Percentiles rank a stretch among this genome's conserved stretches.
Evolutionary conservation across 2,797 vertebrate genomes (phyloP).

Genomic region (Hafferia zeledoni): DNA sequence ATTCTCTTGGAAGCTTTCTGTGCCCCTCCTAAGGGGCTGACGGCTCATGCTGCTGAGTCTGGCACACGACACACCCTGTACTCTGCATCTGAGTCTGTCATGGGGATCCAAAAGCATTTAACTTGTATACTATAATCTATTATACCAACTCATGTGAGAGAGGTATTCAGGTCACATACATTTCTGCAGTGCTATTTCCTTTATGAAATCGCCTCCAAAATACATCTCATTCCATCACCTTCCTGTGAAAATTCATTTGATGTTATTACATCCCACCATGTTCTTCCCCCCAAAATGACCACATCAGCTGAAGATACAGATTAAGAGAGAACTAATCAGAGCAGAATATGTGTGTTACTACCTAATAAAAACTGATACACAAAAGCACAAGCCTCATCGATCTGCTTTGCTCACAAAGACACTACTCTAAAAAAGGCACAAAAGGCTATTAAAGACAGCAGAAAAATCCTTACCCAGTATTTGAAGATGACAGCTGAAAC

Average conservation of each 20-base stretch:
- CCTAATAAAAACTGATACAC: neutral
- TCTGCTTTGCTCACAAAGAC: neutral
- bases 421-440: neutral
- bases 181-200: neutral
- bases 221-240: neutral
- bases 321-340: neutral
- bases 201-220: neutral
- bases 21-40: neutral
- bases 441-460: neutral
- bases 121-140: neutral
- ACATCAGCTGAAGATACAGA: fast-evolving
- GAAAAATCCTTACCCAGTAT: neutral
- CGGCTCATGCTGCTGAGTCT: neutral
- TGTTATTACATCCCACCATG: neutral
- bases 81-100: neutral
- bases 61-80: neutral
- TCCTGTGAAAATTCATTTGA: neutral
- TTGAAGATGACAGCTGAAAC: neutral
- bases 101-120: neutral
- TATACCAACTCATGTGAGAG: neutral
- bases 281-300: neutral
- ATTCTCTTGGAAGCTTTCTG: neutral
- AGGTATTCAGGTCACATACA: neutral
- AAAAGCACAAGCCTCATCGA: neutral
- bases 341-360: neutral